These are phyloP conservation scores for Drosophila mulleri DNA, from an alignment of 2,888 invertebrate species.

Conservation along the genomic window DNA sequence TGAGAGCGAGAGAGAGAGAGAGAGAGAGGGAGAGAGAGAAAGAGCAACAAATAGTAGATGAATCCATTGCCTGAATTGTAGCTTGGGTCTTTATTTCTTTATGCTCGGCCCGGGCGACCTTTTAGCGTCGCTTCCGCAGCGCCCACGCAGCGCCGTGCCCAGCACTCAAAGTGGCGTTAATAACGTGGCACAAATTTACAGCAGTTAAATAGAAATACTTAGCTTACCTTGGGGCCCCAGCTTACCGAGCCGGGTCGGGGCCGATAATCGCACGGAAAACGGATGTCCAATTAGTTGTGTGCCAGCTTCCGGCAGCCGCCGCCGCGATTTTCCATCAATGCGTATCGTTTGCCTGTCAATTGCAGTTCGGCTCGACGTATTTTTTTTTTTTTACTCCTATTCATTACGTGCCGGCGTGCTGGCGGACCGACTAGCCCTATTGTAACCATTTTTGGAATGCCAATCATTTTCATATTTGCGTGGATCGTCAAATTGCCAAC, in stretches of 20 bases:
- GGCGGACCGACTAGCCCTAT: constrained; percentile 39
- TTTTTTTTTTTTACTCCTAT: constrained; percentile 41
- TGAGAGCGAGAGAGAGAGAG: background rate
- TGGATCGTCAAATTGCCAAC: constrained; percentile 62
- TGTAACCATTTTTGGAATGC: constrained; percentile 58
- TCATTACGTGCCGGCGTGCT: constrained; percentile 42
- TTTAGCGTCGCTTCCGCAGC: constrained; percentile 56
- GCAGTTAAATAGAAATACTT: constrained; percentile 63
- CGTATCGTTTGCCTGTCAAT: constrained; percentile 76
- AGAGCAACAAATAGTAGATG: constrained; percentile 38
- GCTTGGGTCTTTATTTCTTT: constrained; percentile 34
- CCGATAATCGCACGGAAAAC: constrained; percentile 81
- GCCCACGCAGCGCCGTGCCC: constrained; percentile 38
- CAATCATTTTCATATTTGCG: constrained; percentile 74
- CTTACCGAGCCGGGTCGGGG: constrained; percentile 18
- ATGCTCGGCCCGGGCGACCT: constrained; percentile 53
- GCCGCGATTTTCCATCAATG: constrained; percentile 55
- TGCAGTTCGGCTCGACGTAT: constrained; percentile 57
- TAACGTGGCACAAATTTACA: constrained; percentile 79
- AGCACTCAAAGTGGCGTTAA: constrained; percentile 79
- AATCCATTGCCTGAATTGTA: constrained; percentile 47
- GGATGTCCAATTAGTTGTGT: constrained; percentile 83
- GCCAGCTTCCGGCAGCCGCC: constrained; percentile 75
- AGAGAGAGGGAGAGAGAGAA: background rate
- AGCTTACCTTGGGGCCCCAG: constrained; percentile 52